Evolutionary conservation across 2,797 vertebrate genomes (phyloP), one percentile per base, ranked within the genome.

Genomic region (Sebastes melanostomus): DNA sequence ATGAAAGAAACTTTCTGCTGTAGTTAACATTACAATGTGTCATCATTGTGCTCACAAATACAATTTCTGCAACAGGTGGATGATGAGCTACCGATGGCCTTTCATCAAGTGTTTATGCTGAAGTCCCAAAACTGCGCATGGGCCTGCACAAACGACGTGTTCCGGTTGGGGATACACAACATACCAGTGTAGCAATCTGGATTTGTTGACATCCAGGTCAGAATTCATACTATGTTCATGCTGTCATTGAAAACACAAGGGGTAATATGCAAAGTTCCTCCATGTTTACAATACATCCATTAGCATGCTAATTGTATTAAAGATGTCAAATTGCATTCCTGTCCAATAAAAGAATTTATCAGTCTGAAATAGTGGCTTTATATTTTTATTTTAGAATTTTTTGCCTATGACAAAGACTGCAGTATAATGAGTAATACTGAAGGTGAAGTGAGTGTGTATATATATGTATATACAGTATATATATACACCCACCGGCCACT

Each of bases 51-150:
- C 38, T 65, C 9, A 68, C 30, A 38, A 72, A 46, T 18, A 11
- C 3, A 50, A 74, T 72, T 67, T 30, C 32, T 73, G 36, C 81
- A 66, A 86, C 75, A 96, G 94, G 94, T 92, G 30, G 94, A 96
- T 84, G 92, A 94, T 2, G 94, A 97, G 84, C 94, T 90, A 61
- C 94, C 96, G 25, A 95, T 97, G 94, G 96, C 94, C 58, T 96
- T 96, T 78, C 95, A 96, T 75, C 95, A 96, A 80, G 90, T 96
- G 65, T 96, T 96, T 83, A 84, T 96, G 92, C 90, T 96, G 88
- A 96, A 95, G 90, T 92, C 83, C 25, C 78, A 92, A 46, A 93
- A 92, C 61, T 84, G 89, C 25, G 88, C 90, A 24, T 96, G 96
- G 94, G 90, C 93, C 56, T 97, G 96, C 91, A 94, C 93, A 38